Evolutionary conservation across 2,113 vertebrate species (phyloP).

Genomic region (Setophaga petechia): DNA sequence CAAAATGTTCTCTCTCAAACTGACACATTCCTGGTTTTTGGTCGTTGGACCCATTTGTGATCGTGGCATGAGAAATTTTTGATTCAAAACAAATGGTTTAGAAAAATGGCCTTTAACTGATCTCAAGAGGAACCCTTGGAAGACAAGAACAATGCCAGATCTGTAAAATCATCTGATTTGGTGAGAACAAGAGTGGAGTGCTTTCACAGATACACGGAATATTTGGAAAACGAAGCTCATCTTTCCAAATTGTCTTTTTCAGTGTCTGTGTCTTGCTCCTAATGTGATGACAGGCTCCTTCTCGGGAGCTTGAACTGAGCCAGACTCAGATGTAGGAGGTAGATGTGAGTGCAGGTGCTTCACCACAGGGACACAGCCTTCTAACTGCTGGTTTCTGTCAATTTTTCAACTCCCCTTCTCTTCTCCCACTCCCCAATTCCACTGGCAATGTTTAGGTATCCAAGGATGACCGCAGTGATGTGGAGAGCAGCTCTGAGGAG

Average conservation of each 20-base stretch:
- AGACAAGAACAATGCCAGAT: not conserved
- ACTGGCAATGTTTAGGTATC: conserved; percentile 76
- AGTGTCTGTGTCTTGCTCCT: not conserved
- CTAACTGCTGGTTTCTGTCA: not conserved
- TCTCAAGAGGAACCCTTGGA: not conserved
- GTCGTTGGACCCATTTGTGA: accelerated
- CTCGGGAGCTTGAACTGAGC: not conserved
- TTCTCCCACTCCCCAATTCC: not conserved
- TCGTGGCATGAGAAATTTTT: not conserved
- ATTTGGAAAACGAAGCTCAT: not conserved
- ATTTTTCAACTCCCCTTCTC: not conserved
- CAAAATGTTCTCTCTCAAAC: not conserved
- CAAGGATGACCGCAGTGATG: conserved; percentile 94
- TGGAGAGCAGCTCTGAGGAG: conserved; percentile 96
- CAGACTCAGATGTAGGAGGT: not conserved
- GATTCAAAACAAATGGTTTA: not conserved
- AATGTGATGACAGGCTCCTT: not conserved
- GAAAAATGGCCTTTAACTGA: not conserved
- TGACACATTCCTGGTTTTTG: accelerated
- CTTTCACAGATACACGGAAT: not conserved
- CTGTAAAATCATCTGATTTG: not conserved
- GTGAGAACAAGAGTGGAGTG: not conserved
- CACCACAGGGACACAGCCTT: not conserved
- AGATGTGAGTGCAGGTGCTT: not conserved
- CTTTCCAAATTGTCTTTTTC: not conserved